A percentile compares a stretch with the other conserved stretches of the same genome.
These are phyloP conservation scores for Cheilosia scutellata DNA, from an alignment of 2,888 invertebrate genomes.

Conservation along the genomic window DNA sequence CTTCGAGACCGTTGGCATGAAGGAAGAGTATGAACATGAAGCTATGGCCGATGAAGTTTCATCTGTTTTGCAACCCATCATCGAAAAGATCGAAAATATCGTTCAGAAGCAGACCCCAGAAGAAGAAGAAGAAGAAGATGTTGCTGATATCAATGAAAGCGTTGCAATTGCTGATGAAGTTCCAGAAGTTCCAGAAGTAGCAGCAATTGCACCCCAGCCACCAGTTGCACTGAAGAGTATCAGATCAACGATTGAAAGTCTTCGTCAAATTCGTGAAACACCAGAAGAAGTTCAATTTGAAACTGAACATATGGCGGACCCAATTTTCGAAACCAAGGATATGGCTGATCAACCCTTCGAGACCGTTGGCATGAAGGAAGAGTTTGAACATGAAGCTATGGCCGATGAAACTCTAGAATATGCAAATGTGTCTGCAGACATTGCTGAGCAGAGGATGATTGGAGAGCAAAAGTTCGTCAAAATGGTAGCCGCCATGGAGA, in stretches of 20 bases:
- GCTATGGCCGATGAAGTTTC: conserved; percentile 2
- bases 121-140: not conserved
- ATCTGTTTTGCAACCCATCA: not conserved
- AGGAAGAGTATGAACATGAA: conserved; percentile 18
- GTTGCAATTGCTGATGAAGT: not conserved
- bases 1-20: conserved; percentile 17
- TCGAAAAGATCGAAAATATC: not conserved
- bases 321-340: not conserved
- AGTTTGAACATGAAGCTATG: conserved; percentile 17
- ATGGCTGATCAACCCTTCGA: conserved; percentile 30
- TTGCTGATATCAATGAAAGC: conserved; percentile 13
- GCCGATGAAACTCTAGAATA: not conserved
- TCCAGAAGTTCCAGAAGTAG: conserved; percentile 31
- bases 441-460: not conserved
- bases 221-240: not conserved
- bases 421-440: too few species aligned
- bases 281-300: not conserved
- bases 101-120: not conserved
- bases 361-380: conserved; percentile 10
- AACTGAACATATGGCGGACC: too few species aligned
- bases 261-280: conserved; percentile 4
- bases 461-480: too few species aligned
- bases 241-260: not conserved
- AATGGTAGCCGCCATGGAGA: too few species aligned
- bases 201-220: not conserved